Evolutionary conservation across 2,888 invertebrate genomes (phyloP).

Genomic region (Erpobdella octoculata): DNA sequence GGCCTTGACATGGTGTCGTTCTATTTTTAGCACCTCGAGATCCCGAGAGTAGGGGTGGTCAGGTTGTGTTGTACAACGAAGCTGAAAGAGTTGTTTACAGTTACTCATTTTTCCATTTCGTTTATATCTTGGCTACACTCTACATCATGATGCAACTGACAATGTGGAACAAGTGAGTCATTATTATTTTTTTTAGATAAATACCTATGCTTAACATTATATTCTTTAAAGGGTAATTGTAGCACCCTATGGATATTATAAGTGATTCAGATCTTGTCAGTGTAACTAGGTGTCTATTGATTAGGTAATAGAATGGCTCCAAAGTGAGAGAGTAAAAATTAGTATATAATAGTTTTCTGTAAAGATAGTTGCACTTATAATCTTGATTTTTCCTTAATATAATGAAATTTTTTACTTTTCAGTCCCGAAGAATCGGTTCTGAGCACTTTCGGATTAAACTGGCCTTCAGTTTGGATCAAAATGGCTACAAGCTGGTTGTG

Average conservation of each 20-base stretch:
- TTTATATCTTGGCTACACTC: slow-evolving; percentile 52
- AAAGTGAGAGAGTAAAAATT: no score
- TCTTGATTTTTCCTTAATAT: no score
- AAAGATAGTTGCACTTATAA: no score
- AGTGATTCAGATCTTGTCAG: no score
- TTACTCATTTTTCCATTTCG: slow-evolving; percentile 54
- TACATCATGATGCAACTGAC: slow-evolving; percentile 56
- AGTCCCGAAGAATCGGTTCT: slow-evolving; percentile 52
- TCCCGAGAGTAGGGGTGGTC: slow-evolving; percentile 40
- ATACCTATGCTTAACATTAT: background rate
- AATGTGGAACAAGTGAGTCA: slow-evolving; percentile 54
- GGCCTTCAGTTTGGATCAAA: slow-evolving; percentile 55
- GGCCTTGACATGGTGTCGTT: no score
- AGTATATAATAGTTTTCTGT: no score
- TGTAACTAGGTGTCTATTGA: no score
- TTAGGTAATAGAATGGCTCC: no score
- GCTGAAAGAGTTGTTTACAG: slow-evolving; percentile 51
- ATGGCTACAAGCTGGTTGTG: slow-evolving; percentile 54
- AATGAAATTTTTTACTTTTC: slow-evolving; percentile 18
- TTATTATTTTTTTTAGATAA: background rate
- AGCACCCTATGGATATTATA: no score
- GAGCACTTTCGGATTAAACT: slow-evolving; percentile 51
- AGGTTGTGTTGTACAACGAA: slow-evolving; percentile 51
- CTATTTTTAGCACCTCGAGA: slow-evolving; percentile 2
- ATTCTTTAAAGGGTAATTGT: background rate